phyloP scores from a whole-genome alignment of 2,113 vertebrate genomes.

The Paratilapia polleni region DNA sequence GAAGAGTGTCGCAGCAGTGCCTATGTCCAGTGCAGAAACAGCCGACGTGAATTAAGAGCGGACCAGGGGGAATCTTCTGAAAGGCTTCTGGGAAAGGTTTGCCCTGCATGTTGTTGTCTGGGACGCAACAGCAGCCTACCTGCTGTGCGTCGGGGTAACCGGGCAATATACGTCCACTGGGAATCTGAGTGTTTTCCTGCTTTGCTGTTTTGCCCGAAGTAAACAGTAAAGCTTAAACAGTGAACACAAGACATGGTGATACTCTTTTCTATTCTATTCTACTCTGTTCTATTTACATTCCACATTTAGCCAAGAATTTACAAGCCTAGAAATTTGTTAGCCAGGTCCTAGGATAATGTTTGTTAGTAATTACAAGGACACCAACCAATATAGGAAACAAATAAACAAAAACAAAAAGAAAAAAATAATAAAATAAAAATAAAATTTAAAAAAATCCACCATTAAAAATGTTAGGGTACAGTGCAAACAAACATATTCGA shows the following conservation, averaged over 20 bases:
- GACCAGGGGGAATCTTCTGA: not conserved
- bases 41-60: not conserved
- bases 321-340: not conserved
- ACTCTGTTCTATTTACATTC: not conserved
- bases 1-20: slow-evolving; percentile 37
- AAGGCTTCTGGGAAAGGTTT: slow-evolving; percentile 33
- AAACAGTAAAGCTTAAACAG: not conserved
- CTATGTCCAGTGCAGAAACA: not conserved
- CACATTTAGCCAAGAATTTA: not conserved
- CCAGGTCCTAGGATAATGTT: not conserved
- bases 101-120: slow-evolving; percentile 32
- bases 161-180: slow-evolving; percentile 46
- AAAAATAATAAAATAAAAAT: no score
- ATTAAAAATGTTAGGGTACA: no score
- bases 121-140: not conserved
- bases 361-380: not conserved
- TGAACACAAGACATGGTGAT: not conserved
- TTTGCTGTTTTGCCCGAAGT: not conserved
- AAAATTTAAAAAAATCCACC: no score
- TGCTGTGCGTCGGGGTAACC: slow-evolving; percentile 42
- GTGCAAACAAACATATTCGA: no score
- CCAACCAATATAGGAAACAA: not conserved
- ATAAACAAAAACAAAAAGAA: no score
- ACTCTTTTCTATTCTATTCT: not conserved
- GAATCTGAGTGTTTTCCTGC: slow-evolving; percentile 4